Conservation (phyloP, 2,113 vertebrate genomes). For the Centropus bengalensis region DNA sequence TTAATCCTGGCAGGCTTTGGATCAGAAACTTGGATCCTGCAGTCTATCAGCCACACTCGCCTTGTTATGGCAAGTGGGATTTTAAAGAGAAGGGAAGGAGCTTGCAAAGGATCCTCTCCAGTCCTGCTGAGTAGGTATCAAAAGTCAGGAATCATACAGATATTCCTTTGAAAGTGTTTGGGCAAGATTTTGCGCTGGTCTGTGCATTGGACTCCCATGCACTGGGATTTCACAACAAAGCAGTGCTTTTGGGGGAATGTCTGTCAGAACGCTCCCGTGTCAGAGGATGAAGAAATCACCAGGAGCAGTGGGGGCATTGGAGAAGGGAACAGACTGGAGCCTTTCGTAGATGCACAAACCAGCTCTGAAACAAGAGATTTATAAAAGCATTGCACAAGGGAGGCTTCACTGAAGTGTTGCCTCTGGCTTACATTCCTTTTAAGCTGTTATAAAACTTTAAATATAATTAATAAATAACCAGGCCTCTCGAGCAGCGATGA, state of each 20-base stretch:
- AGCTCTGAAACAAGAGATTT: constrained; percentile 14
- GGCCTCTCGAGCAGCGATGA: constrained; percentile 50
- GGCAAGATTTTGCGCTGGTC: background rate
- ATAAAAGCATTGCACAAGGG: constrained; percentile 51
- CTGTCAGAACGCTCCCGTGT: background rate
- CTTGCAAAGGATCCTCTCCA: background rate
- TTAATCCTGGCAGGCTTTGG: background rate
- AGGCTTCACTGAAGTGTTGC: constrained; percentile 47
- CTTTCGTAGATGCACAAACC: background rate
- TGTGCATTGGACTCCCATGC: background rate
- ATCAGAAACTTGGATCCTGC: background rate
- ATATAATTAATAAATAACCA: constrained; percentile 76
- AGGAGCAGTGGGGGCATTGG: background rate
- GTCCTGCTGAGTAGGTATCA: background rate
- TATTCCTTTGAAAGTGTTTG: background rate
- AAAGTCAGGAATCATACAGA: background rate
- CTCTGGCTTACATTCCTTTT: constrained; percentile 60
- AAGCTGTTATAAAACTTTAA: constrained; percentile 74
- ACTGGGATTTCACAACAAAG: background rate
- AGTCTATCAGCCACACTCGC: background rate
- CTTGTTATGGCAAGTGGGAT: background rate
- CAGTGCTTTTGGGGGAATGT: background rate
- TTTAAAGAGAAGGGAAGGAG: background rate
- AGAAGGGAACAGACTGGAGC: background rate
- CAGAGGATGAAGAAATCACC: background rate